Base-by-base conservation (phyloP, 30 jellyfish, hydroid and myxozoan species). In the Haliclystus octoradiatus region DNA sequence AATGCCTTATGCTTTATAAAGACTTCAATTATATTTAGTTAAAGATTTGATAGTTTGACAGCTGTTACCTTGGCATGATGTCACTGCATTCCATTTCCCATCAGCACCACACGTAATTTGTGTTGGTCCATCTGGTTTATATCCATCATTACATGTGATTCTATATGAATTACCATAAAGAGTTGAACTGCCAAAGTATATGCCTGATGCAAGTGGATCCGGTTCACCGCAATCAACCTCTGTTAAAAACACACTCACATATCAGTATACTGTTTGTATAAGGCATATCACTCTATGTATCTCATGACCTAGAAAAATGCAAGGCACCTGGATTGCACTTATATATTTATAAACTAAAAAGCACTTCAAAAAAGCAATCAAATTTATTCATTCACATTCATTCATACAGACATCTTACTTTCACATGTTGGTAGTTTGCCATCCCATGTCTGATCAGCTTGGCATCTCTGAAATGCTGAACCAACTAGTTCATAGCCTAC, bases 191-290 rank as follows among this genome's bases (percentile, higher is more conserved):
- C 57, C 57, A 40, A 40, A 40, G 33, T 27, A 46, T 62, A 31
- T 28, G 32, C 92, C 92, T 46, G 63, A 68, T 2, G 60, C 51
- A 22, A 78, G 24, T 19, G 15, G 33, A n/a, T 30, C 65, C 3
- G 73, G 78, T 7, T 33, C 60, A 34, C 92, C 84, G 69, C 92
- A 78, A 35, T 68, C 78, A 70, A 78, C 83, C 32, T 27, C 92
- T 40, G n/a, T n/a, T n/a, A n/a, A n/a, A n/a, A n/a, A n/a, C n/a
- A n/a, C n/a, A n/a, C n/a, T n/a, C n/a, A n/a, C n/a, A n/a, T n/a
- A n/a, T n/a, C n/a, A n/a, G n/a, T n/a, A n/a, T n/a, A n/a, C n/a
- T n/a, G n/a, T n/a, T n/a, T n/a, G n/a, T n/a, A n/a, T n/a, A n/a
- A n/a, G n/a, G n/a, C n/a, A n/a, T n/a, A n/a, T n/a, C n/a, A n/a